Evolutionary conservation across 1,140 invertebrate species (phyloP), one percentile per base, ranked within the genome.

Genomic region (Drosophila persimilis): DNA sequence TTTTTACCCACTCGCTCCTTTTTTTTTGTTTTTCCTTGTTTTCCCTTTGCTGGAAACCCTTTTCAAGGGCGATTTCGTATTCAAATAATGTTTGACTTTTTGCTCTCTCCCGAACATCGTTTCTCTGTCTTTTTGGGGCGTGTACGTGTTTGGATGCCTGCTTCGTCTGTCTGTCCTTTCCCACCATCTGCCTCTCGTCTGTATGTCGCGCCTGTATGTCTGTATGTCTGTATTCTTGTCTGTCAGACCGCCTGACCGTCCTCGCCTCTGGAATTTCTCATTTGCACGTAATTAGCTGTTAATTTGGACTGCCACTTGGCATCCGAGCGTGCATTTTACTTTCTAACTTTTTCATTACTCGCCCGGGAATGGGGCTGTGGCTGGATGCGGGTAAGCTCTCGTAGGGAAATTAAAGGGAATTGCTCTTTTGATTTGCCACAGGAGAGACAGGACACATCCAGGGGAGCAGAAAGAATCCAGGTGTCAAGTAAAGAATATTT

Each of bases 11-110:
- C 20, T 20, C 20, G 20, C 2, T 39, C 6, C 13, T 29, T 55
- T 54, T 44, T 35, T 17, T 64, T 31, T 6, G 6, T 13, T 31
- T 54, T 15, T 17, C 6, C 7, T 11, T 9, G 52, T 45, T 65
- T 66, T 65, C 13, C 29, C 45, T 59, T 66, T 72, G 77, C 45
- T 53, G 52, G 17, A 59, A 80, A 83, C 79, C 79, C 79, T 83
- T 83, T 83, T 83, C 79, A 83, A 83, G 79, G 79, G 67, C 74
- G 67, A 83, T 83, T 83, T 83, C 63, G 79, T 83, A 83, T 83
- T 83, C 79, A 83, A 83, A 83, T 83, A 83, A 78, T 83, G 79
- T 83, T 83, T 83, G 79, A 66, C 79, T 74, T 81, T 67, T 70
- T 80, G 61, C 54, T 67, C 53, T 43, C 52, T 15, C 53, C 55